Base-by-base conservation (phyloP, 1,140 invertebrate genomes). In the Mya arenaria region DNA sequence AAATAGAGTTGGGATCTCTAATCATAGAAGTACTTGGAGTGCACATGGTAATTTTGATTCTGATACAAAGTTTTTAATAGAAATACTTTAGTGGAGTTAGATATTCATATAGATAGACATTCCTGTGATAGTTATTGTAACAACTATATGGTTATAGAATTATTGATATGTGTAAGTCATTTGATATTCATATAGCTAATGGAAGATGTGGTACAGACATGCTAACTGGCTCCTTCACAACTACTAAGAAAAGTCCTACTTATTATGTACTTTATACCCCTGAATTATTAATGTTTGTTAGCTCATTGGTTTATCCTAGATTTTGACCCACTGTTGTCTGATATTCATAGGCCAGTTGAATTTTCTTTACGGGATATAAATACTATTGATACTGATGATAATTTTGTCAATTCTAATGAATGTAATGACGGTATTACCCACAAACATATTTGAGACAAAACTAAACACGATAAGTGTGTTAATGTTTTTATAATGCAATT, bases 241-340 rank as follows among this genome's bases (percentile, higher is more conserved):
- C 39, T 52, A 60, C 30, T 25, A 55, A 65, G 41, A 69, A 65
- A 55, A 44, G 58, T 60, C 19, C 62, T 8, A 25, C 19, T 15
- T 15, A 60, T 55, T 30, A 19, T 55, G 25, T 34, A 17, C 10
- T 44, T 32, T 30, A 72, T 19, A 60, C 55, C 5, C 30, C 55
- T 8, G 55, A 56, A 56, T 6, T 56, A n/a, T 56, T 56, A n/a
- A n/a, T n/a, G n/a, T n/a, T n/a, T 56, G 5, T 28, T 19, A 56
- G 5, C 55, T 23, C 55, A 56, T 56, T 56, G n/a, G 6, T 56
- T 56, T 56, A 56, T 23, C n/a, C 6, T 56, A 6, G 55, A 56
- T 56, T 56, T 56, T 56, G 55, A 56, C 55, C 55, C 55, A 56
- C 30, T 5, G 55, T 56, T 56, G 55, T 56, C 55, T 56, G 55